Base-by-base conservation (phyloP, 2,113 vertebrate genomes). In the Ia io region DNA sequence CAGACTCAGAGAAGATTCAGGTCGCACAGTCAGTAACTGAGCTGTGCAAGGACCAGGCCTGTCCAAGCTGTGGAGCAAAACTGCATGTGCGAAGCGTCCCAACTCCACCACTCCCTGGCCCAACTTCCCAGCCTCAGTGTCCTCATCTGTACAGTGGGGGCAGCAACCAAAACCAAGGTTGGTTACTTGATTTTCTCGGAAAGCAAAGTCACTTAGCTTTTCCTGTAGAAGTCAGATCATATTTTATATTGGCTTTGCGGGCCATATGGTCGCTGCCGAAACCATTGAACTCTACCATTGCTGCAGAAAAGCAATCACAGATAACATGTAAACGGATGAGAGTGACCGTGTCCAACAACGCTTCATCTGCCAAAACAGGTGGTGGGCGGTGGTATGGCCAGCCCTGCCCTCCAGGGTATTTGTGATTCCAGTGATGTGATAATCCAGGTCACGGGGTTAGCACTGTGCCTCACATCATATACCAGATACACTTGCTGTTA, bases 51-150 rank as follows among this genome's bases (percentile, higher is more conserved):
- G 23, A 4, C 1, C 0, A 2, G 28, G 7, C 84, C 16, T 16
- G 18, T 0, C 8, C 10, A 8, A 12, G 42, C 32, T 32, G 8
- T 3, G 56, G 44, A n/a, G 51, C 0, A 10, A 47, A 17, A 22
- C 37, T 1, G 0, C 7, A 4, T 3, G 1, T 20, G 1, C 1
- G 56, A 40, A 11, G n/a, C 30, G 80, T 18, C 16, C n/a, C 37
- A 30, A 22, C 42, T 53, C 23, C 10, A 1, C 40, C 80, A 6
- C 16, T 20, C 30, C 2, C 23, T 20, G 13, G n/a, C 61, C 78
- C 9, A 5, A 20, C 13, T 53, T 4, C 73, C 14, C 51, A 12
- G 2, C 32, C 35, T 20, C 37, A 17, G 40, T 9, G 20, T 56
- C 51, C 89, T 77, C 13, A 37, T 40, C 51, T 53, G 5, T 42